These are phyloP conservation scores for Physeter macrocephalus DNA, from an alignment of 2,113 vertebrate genomes.

Conservation along the genomic window DNA sequence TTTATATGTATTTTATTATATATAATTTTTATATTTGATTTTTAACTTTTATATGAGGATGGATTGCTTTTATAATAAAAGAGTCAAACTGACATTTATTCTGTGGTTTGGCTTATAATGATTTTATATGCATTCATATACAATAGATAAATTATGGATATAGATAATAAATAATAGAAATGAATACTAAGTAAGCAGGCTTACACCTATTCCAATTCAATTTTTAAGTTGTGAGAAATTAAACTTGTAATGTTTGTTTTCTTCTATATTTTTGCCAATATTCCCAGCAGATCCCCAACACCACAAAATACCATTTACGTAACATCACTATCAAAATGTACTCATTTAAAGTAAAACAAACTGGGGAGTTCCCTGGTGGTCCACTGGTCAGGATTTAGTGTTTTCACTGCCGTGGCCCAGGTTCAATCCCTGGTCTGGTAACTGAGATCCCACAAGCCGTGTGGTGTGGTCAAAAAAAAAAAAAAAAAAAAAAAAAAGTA, in stretches of 20 bases:
- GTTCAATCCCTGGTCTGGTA: neutral
- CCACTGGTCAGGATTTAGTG: neutral
- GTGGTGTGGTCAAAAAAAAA: neutral
- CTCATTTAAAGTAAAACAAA: neutral
- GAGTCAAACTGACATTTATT: neutral
- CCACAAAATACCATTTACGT: neutral
- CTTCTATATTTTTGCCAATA: neutral
- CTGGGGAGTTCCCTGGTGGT: neutral
- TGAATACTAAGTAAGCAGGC: conserved; percentile 8
- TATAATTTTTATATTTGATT: neutral
- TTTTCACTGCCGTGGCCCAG: too few species aligned
- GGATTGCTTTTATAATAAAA: neutral
- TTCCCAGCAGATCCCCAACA: neutral
- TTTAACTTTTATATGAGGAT: neutral
- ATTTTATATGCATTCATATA: neutral
- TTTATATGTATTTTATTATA: neutral
- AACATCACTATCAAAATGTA: neutral
- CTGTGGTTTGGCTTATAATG: neutral
- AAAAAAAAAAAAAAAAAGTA: neutral
- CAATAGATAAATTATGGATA: neutral
- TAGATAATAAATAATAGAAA: neutral
- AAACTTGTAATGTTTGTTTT: conserved; percentile 16
- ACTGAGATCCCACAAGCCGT: neutral
- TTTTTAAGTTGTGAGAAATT: neutral
- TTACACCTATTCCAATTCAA: neutral